Base-by-base conservation (phyloP, 2,888 invertebrate genomes). In the Drosophila aldrichi region DNA sequence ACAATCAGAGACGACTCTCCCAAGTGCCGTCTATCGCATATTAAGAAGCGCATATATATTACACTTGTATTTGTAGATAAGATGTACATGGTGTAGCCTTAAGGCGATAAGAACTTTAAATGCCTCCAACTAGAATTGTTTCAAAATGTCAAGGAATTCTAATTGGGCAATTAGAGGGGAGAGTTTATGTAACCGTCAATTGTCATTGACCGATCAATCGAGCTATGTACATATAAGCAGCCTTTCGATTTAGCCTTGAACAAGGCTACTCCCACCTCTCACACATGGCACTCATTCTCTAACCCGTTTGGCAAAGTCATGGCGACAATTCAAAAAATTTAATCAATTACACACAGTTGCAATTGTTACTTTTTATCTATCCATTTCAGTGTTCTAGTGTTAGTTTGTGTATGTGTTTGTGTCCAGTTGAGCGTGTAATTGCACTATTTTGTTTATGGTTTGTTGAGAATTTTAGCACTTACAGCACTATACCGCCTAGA, bases 401-500 rank as follows among this genome's bases (percentile, higher is more conserved):
- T n/a, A 32, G 32, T 32, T 32, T 32, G 10, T 32, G 32, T 9
- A 10, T 44, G 41, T 58, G 9, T 48, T 20, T 46, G 29, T 46
- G 18, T 60, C 70, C 58, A 77, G 69, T 59, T 48, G 10, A 67
- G 63, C 70, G 46, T 70, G n/a, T 29, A 57, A 32, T 36, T 41
- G 16, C 44, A 29, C 9, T n/a, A 34, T 38, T 57, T 67, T 22
- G 49, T 58, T 63, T 54, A 25, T 20, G 18, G 6, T 10, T 48
- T n/a, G 20, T 14, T 32, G 9, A 41, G 32, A 49, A 41, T 57
- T 32, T 22, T 5, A 40, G 40, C 18, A 95, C 96, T 95, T 93
- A 97, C 97, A 97, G 95, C 70, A 95, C 94, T 78, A 95, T 91
- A 93, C 97, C 97, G 43, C 96, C 97, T 46, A 96, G 90, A 92